Evolutionary conservation across 2,888 invertebrate species (phyloP).

Genomic region (Masnerella sp.): DNA sequence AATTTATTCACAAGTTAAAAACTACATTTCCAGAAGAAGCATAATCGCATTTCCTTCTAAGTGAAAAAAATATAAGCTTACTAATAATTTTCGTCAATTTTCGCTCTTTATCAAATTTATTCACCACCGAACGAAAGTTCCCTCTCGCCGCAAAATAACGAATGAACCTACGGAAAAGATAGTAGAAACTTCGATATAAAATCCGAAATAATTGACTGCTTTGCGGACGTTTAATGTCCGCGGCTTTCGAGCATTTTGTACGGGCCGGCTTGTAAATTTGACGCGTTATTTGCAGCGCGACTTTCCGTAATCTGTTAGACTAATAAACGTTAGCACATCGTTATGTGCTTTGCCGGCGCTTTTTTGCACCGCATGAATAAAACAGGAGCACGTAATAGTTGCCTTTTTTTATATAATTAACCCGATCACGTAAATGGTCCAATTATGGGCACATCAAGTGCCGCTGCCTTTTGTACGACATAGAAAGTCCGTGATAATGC

Average conservation of each 20-base stretch:
- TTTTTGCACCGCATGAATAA: constrained; percentile 34
- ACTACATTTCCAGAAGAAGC: too few relatives aligned
- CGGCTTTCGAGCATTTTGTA: neutral
- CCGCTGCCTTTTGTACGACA: neutral
- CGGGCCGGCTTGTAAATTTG: constrained; percentile 1
- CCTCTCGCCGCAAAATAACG: neutral
- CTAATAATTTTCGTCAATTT: neutral
- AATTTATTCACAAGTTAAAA: too few relatives aligned
- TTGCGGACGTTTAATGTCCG: neutral
- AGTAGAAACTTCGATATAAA: too few relatives aligned
- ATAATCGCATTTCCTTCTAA: too few relatives aligned
- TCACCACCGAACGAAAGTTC: neutral
- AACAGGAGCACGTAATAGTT: constrained; percentile 26
- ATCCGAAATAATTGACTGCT: constrained; percentile 1
- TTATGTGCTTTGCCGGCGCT: constrained; percentile 7
- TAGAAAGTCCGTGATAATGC: constrained; percentile 19
- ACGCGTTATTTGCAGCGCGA: constrained; percentile 3
- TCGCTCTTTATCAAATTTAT: neutral
- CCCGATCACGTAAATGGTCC: constrained; percentile 32
- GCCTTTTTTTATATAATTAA: constrained; percentile 30
- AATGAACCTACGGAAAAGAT: neutral
- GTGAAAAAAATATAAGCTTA: too few relatives aligned
- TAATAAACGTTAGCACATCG: constrained; percentile 23
- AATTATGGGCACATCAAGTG: constrained; percentile 34
- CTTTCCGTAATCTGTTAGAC: constrained; percentile 13